These are phyloP conservation scores for Motacilla tschutschensis DNA, from an alignment of 2,113 vertebrate species.

Conservation along the genomic window DNA sequence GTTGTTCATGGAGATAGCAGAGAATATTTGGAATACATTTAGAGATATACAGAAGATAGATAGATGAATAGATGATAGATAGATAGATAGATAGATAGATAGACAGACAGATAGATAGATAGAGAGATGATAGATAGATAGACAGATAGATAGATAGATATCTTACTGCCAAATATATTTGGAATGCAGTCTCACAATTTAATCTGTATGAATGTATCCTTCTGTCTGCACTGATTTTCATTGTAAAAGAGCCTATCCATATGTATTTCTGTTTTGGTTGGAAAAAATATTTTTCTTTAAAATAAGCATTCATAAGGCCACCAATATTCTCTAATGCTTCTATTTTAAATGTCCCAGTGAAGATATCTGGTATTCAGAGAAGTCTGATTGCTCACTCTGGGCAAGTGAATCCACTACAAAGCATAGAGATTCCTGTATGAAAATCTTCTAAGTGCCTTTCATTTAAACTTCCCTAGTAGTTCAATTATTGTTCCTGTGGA, in stretches of 20 bases:
- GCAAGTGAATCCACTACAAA: background rate
- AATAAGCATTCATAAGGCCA: background rate
- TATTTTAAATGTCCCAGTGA: background rate
- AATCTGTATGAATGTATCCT: background rate
- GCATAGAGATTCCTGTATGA: fast-evolving
- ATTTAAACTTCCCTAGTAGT: background rate
- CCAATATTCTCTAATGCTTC: background rate
- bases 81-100: too few relatives aligned
- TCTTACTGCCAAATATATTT: background rate
- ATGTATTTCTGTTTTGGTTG: background rate
- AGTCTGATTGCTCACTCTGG: background rate
- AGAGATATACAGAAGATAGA: background rate
- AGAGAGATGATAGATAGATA: background rate
- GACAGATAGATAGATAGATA: background rate
- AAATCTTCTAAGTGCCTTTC: background rate
- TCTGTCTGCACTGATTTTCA: background rate
- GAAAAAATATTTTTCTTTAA: background rate
- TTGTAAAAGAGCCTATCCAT: background rate
- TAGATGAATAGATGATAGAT: background rate
- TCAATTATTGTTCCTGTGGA: background rate
- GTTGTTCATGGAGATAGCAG: background rate
- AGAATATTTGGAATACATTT: background rate
- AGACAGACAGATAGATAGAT: background rate
- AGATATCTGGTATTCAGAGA: background rate
- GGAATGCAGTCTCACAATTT: background rate